phyloP scores from a whole-genome alignment of 2,113 vertebrate species.

The Mormyrus iriodes region DNA sequence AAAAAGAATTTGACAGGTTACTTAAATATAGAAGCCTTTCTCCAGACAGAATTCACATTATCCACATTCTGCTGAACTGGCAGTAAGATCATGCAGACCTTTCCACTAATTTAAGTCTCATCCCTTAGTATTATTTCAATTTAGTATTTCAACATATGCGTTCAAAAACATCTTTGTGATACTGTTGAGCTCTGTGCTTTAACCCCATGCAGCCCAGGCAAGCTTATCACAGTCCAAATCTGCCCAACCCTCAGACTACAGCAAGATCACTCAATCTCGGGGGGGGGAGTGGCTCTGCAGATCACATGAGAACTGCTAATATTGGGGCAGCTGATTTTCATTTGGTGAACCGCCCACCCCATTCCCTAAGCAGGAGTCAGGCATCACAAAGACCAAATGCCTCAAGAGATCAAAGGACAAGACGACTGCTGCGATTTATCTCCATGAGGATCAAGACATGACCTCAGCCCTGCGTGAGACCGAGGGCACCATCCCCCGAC shows the following conservation, averaged over 20 bases:
- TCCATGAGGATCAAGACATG: not conserved
- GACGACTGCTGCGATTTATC: not conserved
- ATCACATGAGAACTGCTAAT: not conserved
- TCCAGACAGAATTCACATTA: not conserved
- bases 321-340: not conserved
- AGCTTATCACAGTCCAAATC: not conserved
- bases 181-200: not conserved
- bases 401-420: not conserved
- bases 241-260: not conserved
- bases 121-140: not conserved
- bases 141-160: not conserved
- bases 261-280: not conserved
- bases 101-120: not conserved
- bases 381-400: not conserved
- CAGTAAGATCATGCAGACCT: not conserved
- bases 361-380: not conserved
- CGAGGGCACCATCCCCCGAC: not conserved
- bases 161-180: not conserved
- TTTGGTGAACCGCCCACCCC: too few relatives aligned
- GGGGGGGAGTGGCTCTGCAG: not conserved
- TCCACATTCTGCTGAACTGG: not conserved
- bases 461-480: not conserved
- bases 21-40: constrained; percentile 25
- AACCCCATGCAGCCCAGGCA: not conserved
- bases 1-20: constrained; percentile 3